Percentiles rank a stretch among this genome's conserved stretches.
These are phyloP conservation scores for Hoplias malabaricus DNA, from an alignment of 2,113 vertebrate genomes.

Conservation along the genomic window DNA sequence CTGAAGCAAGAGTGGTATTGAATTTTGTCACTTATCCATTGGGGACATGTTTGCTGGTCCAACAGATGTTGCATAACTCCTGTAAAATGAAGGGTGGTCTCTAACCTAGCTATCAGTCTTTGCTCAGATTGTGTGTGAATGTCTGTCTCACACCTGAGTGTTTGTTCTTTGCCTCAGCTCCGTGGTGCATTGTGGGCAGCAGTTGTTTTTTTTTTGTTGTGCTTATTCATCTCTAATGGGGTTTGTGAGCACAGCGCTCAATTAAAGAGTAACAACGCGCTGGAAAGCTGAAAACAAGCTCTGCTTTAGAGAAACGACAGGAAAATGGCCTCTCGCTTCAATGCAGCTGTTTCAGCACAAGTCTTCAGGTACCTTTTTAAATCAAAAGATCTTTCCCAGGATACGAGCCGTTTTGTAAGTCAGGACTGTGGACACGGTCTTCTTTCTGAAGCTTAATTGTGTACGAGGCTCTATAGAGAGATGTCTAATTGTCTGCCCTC, in stretches of 20 bases:
- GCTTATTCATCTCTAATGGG: conserved; percentile 2
- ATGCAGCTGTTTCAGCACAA: neutral
- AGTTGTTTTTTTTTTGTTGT: neutral
- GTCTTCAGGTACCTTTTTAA: neutral
- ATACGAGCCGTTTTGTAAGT: neutral
- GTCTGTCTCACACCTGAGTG: neutral
- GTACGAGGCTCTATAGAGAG: neutral
- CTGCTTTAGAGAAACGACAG: neutral
- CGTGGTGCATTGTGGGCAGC: neutral
- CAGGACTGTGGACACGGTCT: no score
- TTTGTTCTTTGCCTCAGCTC: neutral
- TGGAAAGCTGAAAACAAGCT: neutral
- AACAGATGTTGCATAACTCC: no score
- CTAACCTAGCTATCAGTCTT: no score
- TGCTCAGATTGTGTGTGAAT: conserved; percentile 10
- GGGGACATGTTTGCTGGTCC: no score
- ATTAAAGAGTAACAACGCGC: neutral
- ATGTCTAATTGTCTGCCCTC: neutral
- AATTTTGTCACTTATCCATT: no score
- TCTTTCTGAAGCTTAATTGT: neutral
- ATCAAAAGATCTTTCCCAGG: neutral
- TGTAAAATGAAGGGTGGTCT: no score
- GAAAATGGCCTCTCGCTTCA: neutral
- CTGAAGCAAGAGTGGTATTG: no score
- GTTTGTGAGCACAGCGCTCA: neutral